phyloP scores from a whole-genome alignment of 2,888 invertebrate genomes.

The Hirtodrosophila trivittata region DNA sequence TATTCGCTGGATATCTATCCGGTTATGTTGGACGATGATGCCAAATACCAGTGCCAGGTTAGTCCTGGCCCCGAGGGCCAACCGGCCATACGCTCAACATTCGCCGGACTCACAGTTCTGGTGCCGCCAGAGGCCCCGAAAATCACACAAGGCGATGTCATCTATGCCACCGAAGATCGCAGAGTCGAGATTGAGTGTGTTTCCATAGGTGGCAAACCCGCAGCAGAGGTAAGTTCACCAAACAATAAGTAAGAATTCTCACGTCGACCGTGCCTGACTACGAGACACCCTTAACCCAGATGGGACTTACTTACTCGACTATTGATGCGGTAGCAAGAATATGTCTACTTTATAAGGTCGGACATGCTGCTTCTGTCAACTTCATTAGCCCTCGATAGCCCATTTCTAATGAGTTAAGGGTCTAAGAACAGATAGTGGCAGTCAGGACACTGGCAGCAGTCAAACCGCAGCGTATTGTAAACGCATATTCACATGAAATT shows the following conservation, averaged over 20 bases:
- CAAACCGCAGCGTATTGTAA: constrained; percentile 50
- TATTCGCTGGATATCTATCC: constrained; percentile 95
- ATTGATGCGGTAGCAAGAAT: too few species aligned
- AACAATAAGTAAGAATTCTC: too few species aligned
- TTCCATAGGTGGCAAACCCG: constrained; percentile 95
- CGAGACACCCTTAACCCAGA: too few species aligned
- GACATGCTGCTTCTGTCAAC: too few species aligned
- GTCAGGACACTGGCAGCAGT: too few species aligned
- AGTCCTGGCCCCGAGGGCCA: constrained; percentile 90
- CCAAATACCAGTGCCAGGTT: constrained; percentile 96
- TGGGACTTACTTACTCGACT: too few species aligned
- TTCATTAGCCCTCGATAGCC: too few species aligned
- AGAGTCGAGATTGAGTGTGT: constrained; percentile 95
- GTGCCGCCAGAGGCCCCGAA: constrained; percentile 96
- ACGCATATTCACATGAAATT: constrained; percentile 30
- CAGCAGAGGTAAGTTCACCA: constrained; percentile 90
- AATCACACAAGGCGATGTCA: constrained; percentile 92
- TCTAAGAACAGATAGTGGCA: too few species aligned
- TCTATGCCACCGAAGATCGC: constrained; percentile 94
- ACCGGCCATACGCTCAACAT: constrained; percentile 92
- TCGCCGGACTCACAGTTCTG: constrained; percentile 92
- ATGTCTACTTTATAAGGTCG: too few species aligned
- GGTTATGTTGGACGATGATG: constrained; percentile 96
- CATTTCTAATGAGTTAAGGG: too few species aligned
- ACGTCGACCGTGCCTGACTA: too few species aligned